Percentiles rank a stretch among this genome's conserved stretches.
Evolutionary conservation across 2,797 vertebrate species (phyloP).

Genomic region (Siniperca scherzeri): DNA sequence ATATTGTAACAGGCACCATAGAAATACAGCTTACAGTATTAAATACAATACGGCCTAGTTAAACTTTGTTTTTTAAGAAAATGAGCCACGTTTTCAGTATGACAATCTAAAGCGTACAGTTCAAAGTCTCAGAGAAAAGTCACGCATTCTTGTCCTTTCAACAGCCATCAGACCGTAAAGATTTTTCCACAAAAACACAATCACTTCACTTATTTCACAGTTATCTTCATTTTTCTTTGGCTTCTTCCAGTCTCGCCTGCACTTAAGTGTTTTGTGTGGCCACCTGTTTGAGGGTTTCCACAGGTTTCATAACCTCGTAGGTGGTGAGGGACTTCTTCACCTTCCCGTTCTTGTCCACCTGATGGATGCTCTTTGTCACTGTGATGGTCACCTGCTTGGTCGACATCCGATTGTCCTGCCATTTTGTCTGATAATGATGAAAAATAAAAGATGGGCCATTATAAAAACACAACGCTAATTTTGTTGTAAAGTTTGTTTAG

Average conservation of each 20-base stretch:
- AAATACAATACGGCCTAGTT: conserved; percentile 19
- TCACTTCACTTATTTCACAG: conserved; percentile 28
- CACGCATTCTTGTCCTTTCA: conserved; percentile 5
- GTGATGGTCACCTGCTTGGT: conserved; percentile 89
- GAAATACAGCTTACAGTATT: conserved; percentile 27
- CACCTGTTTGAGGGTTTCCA: conserved; percentile 75
- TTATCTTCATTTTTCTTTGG: conserved; percentile 26
- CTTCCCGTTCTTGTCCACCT: conserved; percentile 86
- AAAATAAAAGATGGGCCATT: neutral
- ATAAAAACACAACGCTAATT: neutral
- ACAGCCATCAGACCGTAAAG: neutral
- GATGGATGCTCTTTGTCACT: conserved; percentile 87
- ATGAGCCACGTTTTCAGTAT: neutral
- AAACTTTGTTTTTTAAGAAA: neutral
- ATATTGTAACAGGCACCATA: conserved; percentile 25
- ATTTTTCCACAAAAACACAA: conserved; percentile 2
- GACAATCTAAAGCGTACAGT: neutral
- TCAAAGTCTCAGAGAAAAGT: neutral
- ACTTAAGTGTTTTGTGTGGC: conserved; percentile 64
- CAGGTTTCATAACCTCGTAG: conserved; percentile 85
- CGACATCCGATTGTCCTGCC: conserved; percentile 88
- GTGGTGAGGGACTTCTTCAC: conserved; percentile 86
- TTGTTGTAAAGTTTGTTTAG: too few relatives aligned
- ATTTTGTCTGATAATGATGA: conserved; percentile 80
- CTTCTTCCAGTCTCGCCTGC: conserved; percentile 28